Conservation (phyloP, 2,113 vertebrate species). For the Melanotaenia duboulayi region DNA sequence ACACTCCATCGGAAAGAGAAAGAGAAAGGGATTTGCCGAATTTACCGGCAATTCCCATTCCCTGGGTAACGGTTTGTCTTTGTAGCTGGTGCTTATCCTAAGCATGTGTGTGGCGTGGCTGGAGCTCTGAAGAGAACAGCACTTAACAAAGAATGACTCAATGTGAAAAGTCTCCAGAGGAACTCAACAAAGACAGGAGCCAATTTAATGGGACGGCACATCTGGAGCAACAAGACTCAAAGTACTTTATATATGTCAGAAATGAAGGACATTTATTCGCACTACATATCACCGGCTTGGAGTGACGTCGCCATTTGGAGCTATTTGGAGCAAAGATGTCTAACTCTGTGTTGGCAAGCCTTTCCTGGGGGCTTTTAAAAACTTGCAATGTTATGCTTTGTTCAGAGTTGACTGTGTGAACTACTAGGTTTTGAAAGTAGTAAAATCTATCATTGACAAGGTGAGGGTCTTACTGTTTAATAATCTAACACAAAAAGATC, state of each 20-base stretch:
- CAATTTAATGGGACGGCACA: conserved; percentile 52
- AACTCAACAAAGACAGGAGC: conserved; percentile 51
- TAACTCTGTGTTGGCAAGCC: conserved; percentile 35
- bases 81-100: conserved; percentile 58
- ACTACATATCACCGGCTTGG: conserved; percentile 59
- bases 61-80: conserved; percentile 60
- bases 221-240: conserved; percentile 26
- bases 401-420: conserved; percentile 25
- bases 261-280: conserved; percentile 51
- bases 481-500: conserved; percentile 34
- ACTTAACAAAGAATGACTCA: conserved; percentile 63
- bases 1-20: conserved; percentile 16
- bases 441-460: conserved; percentile 4
- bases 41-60: conserved; percentile 51
- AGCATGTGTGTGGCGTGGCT: conserved; percentile 44
- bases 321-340: conserved; percentile 37
- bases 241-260: conserved; percentile 53
- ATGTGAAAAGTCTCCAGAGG: conserved; percentile 59
- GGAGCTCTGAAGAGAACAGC: conserved; percentile 52
- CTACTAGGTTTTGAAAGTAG: conserved; percentile 24
- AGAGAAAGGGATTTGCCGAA: conserved; percentile 47
- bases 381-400: conserved; percentile 18
- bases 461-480: conserved; percentile 42
- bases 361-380: conserved; percentile 39
- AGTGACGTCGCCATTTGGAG: conserved; percentile 47